These are phyloP conservation scores for Agrochola circellaris DNA, from an alignment of 2,888 invertebrate species.

Conservation along the genomic window DNA sequence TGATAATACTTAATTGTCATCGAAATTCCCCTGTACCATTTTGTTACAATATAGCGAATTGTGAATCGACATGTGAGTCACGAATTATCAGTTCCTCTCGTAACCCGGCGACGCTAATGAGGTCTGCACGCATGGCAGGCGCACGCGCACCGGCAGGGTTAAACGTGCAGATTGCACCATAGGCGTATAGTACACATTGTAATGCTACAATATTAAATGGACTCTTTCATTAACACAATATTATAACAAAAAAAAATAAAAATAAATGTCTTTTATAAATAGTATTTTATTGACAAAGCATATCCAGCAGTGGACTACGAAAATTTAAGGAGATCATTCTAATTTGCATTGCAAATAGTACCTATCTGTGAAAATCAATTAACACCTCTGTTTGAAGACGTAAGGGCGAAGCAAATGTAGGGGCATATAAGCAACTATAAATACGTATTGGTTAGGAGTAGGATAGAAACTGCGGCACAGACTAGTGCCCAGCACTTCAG, in stretches of 20 bases:
- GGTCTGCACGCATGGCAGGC: constrained; percentile 40
- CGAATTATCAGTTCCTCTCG: constrained; percentile 67
- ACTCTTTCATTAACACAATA: neutral
- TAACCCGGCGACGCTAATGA: constrained; percentile 60
- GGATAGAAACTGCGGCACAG: no score
- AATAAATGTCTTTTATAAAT: neutral
- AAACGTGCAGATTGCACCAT: constrained; percentile 26
- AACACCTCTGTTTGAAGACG: constrained; percentile 2
- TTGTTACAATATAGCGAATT: constrained; percentile 29
- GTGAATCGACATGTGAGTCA: constrained; percentile 65
- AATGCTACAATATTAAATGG: neutral
- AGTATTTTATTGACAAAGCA: neutral
- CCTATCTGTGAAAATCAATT: constrained; percentile 1
- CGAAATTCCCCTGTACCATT: neutral
- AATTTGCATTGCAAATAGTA: neutral
- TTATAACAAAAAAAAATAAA: neutral
- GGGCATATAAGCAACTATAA: neutral
- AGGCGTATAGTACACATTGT: constrained; percentile 8
- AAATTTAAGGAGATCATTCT: neutral
- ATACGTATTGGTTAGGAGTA: neutral
- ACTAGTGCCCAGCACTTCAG: neutral
- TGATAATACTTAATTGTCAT: constrained; percentile 1
- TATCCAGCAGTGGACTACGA: neutral
- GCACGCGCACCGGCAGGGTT: constrained; percentile 32
- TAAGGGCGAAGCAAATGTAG: neutral